A percentile compares a stretch with the other conserved stretches of the same genome.
phyloP scores from a whole-genome alignment of 2,888 invertebrate genomes.

The Catocala nupta region DNA sequence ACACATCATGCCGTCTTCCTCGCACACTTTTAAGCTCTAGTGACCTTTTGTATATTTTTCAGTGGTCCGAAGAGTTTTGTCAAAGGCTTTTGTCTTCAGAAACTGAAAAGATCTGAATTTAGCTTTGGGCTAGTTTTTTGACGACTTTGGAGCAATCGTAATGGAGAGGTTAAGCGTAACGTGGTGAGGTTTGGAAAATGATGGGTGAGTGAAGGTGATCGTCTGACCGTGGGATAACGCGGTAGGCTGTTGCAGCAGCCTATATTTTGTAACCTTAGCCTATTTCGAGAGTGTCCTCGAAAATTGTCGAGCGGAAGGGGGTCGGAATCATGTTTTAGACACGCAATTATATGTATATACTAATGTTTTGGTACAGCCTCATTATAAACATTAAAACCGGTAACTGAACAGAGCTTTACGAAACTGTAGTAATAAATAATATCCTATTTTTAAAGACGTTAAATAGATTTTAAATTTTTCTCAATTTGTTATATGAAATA shows the following conservation, averaged over 20 bases:
- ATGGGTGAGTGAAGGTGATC: conserved; percentile 28
- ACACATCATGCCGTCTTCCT: conserved; percentile 62
- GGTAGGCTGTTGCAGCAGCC: conserved; percentile 16
- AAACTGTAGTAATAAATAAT: too few relatives aligned
- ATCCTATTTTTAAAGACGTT: too few relatives aligned
- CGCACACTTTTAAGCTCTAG: conserved; percentile 73
- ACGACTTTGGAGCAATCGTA: conserved; percentile 11
- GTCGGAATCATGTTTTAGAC: too few relatives aligned
- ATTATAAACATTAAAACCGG: too few relatives aligned
- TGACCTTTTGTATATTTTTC: conserved; percentile 85
- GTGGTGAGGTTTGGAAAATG: conserved; percentile 37
- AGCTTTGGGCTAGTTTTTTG: conserved; percentile 68
- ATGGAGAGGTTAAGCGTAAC: conserved; percentile 22
- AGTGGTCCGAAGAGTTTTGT: conserved; percentile 74
- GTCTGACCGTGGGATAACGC: conserved; percentile 26
- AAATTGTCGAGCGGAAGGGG: neutral
- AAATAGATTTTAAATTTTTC: too few relatives aligned
- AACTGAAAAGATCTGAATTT: conserved; percentile 74
- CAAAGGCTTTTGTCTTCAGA: conserved; percentile 80
- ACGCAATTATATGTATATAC: too few relatives aligned
- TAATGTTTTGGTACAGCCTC: too few relatives aligned
- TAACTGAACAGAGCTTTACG: too few relatives aligned
- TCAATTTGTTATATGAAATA: too few relatives aligned
- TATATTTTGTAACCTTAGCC: conserved; percentile 20
- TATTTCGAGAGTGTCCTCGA: conserved; percentile 22